phyloP scores from a whole-genome alignment of 1,140 invertebrate species.

The Sarcophaga peregrina region DNA sequence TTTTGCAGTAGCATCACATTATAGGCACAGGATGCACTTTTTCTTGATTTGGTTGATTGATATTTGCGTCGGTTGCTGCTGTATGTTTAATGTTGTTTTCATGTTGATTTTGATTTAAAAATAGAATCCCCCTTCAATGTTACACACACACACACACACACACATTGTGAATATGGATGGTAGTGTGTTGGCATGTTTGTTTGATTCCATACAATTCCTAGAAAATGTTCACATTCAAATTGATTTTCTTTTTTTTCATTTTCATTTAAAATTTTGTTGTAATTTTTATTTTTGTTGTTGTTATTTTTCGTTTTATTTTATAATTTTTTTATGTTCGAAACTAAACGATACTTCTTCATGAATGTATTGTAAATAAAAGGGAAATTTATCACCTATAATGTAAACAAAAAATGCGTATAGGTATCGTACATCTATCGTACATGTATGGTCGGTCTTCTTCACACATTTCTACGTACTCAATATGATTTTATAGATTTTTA shows the following conservation, averaged over 20 bases:
- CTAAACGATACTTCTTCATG: neutral
- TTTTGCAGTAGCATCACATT: neutral
- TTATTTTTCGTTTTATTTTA: too few species aligned
- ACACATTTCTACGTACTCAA: too few species aligned
- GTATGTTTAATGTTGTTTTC: constrained; percentile 12
- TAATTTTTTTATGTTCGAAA: too few species aligned
- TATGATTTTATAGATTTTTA: too few species aligned
- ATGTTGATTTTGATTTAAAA: neutral
- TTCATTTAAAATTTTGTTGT: too few species aligned
- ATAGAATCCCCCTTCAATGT: neutral
- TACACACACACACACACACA: too few species aligned
- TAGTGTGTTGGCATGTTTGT: neutral
- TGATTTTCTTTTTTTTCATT: too few species aligned
- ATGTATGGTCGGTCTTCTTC: too few species aligned
- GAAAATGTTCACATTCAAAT: neutral
- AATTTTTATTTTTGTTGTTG: too few species aligned
- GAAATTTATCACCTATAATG: neutral
- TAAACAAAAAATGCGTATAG: neutral
- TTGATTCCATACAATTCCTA: neutral
- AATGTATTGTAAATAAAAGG: neutral
- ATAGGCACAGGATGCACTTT: neutral
- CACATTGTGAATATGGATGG: too few species aligned
- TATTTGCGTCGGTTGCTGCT: neutral
- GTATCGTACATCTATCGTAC: too few species aligned
- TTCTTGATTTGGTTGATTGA: constrained; percentile 10